A percentile compares a stretch with the other conserved stretches of the same genome.
Conservation (phyloP, 1,140 invertebrate species). For the Drosophila mayri region DNA sequence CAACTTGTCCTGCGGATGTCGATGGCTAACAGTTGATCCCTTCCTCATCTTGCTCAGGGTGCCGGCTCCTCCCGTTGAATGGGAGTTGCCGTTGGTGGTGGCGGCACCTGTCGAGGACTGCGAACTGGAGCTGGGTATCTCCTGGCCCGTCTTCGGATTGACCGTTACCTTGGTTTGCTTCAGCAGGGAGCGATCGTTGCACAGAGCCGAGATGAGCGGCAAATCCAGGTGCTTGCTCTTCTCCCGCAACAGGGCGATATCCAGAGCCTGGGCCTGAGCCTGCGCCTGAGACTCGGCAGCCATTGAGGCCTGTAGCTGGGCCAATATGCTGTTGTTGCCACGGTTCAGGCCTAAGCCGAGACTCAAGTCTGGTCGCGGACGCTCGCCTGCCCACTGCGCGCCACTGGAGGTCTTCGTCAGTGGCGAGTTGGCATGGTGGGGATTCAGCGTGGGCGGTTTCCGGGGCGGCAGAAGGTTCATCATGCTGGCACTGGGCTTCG, state of each 20-base stretch:
- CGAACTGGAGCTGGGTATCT: constrained; percentile 11
- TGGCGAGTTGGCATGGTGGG: constrained; percentile 68
- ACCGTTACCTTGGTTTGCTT: constrained; percentile 94
- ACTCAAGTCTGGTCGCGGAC: constrained; percentile 65
- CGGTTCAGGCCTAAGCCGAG: constrained; percentile 50
- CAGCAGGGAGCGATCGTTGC: constrained; percentile 93
- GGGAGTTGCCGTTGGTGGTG: constrained; percentile 19
- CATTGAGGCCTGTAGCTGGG: constrained; percentile 77
- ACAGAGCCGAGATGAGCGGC: constrained; percentile 94
- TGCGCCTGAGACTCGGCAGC: constrained; percentile 31
- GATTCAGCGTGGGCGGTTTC: constrained; percentile 72
- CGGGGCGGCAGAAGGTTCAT: constrained; percentile 65
- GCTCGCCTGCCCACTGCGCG: constrained; percentile 79
- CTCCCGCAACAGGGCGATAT: constrained; percentile 92
- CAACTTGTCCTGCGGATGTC: constrained; percentile 86
- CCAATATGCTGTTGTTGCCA: constrained; percentile 73
- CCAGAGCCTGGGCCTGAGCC: constrained; percentile 85
- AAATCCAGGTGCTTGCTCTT: constrained; percentile 95
- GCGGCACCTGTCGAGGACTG: background rate
- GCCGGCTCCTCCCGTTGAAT: constrained; percentile 14
- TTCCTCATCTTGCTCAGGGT: constrained; percentile 87
- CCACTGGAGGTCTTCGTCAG: constrained; percentile 79
- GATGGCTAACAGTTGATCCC: constrained; percentile 86
- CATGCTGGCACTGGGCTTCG: constrained; percentile 56
- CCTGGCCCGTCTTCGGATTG: constrained; percentile 86